Base-by-base conservation (phyloP, 92 coral and sea anemone species). In the Phymanthus crucifer region DNA sequence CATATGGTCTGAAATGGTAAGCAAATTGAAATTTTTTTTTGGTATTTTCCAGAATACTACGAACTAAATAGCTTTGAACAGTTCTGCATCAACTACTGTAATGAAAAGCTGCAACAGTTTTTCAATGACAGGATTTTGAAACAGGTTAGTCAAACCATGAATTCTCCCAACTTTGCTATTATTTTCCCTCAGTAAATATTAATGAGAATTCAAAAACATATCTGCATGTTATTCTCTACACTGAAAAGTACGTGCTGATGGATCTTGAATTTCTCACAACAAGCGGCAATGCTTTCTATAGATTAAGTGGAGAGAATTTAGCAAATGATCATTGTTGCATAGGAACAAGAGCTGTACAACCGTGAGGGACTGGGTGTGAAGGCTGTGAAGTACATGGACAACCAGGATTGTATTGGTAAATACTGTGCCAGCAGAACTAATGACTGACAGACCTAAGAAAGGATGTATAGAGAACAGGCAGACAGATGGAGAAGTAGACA, bases 51-150 rank as follows among this genome's bases (percentile, higher is more conserved):
- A 92, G 97, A 92, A 64, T 92, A 92, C 84, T 92, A 87, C 77
- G 94, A 92, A 80, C 84, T 90, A 67, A 93, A 93, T 85, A 90
- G 95, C 70, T 95, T 95, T 89, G 99, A 95, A 80, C 99, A 95
- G 90, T 95, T 95, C 66, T 95, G 98, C 68, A 95, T 95, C 90
- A 95, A 95, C 80, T 95, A 95, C 84, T 95, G 98, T 80, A 95
- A 95, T 72, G 98, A 95, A 79, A 95, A 95, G 69, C 88, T 95
- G 14, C 98, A 95, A 40, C 97, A 93, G 85, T 89, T 95, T 27
- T 95, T 95, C 81, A 95, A 95, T 78, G 94, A 95, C 80, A 87
- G 98, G 69, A 89, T 95, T 79, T 84, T 95, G 12, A 95, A 95
- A 72, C 98, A 95, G 89, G 98, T 94, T 68, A 47, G 46, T n/a